Evolutionary conservation across 2,797 vertebrate species (phyloP), one percentile per base, ranked within the genome.

Genomic region (Parotocinclus haroldoi): DNA sequence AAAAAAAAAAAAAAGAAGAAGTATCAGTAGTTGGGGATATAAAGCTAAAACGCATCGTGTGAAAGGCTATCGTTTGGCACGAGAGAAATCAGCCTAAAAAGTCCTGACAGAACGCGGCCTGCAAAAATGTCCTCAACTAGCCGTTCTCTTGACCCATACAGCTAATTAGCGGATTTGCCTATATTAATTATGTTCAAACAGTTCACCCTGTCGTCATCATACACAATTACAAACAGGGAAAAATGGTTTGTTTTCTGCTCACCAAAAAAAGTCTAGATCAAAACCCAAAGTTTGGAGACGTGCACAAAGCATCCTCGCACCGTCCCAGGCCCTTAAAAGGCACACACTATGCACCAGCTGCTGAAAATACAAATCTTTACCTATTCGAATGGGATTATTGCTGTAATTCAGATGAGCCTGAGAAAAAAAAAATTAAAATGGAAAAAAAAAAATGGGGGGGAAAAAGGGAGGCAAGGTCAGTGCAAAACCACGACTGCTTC

Each of bases 321-420:
- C 42, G 12, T 10, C 46, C 72, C 14, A 51, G 71, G 59, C 64
- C 68, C 48, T 59, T 60, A 57, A n/a, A 56, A 63, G 17, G 52
- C 17, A 53, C 27, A 72, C 27, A 5, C 27, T 27, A 27, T 5
- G 5, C 27, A 27, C 5, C 27, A 27, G 27, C 27, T 27, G 27
- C 27, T 27, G 2, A 27, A 66, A 73, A 66, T 63, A 53, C 51
- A 63, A 51, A 63, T 56, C 56, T 45, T 52, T 70, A 59, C 37
- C 49, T 49, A 19, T 62, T 68, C 56, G 61, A 10, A 7, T 76
- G 69, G 64, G 63, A 61, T 81, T 89, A 88, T 88, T 89, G 86
- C 87, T 85, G 73, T 54, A 67, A 75, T 85, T 83, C 78, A 70
- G 76, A 85, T 76, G 19, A 50, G 56, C 36, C 9, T 45, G 13